phyloP scores from a whole-genome alignment of 2,113 vertebrate species.

The Pipa parva region DNA sequence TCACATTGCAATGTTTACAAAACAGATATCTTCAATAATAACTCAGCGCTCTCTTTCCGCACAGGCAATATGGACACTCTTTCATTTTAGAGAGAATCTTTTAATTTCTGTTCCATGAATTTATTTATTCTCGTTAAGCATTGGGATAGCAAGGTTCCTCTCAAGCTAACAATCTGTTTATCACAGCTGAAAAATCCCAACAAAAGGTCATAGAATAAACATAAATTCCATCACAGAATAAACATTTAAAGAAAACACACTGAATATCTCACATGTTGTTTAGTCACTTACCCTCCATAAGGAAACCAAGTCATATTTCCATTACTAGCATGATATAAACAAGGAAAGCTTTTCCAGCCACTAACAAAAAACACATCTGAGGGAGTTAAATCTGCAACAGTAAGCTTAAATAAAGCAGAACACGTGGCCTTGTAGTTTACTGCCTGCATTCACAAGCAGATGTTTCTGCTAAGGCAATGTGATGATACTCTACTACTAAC shows the following conservation, averaged over 20 bases:
- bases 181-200: not conserved
- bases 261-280: not conserved
- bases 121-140: too few relatives aligned
- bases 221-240: not conserved
- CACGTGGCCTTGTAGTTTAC: slow-evolving; percentile 36
- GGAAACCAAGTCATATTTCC: slow-evolving; percentile 37
- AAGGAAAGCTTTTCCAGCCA: slow-evolving; percentile 35
- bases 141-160: not conserved
- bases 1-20: not conserved
- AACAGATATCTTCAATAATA: not conserved
- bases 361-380: slow-evolving; percentile 38
- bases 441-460: slow-evolving; percentile 37
- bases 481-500: slow-evolving; percentile 8
- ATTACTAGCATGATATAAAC: slow-evolving; percentile 28
- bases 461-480: slow-evolving; percentile 32
- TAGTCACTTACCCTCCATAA: slow-evolving; percentile 39
- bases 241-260: not conserved
- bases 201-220: not conserved
- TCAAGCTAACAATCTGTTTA: not conserved
- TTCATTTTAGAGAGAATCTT: too few relatives aligned
- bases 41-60: not conserved
- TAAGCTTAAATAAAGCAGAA: slow-evolving; percentile 42
- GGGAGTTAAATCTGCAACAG: slow-evolving; percentile 42
- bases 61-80: too few relatives aligned
- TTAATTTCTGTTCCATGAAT: too few relatives aligned